Evolutionary conservation across 1,140 invertebrate genomes (phyloP).

Genomic region (Drosophila santomea): DNA sequence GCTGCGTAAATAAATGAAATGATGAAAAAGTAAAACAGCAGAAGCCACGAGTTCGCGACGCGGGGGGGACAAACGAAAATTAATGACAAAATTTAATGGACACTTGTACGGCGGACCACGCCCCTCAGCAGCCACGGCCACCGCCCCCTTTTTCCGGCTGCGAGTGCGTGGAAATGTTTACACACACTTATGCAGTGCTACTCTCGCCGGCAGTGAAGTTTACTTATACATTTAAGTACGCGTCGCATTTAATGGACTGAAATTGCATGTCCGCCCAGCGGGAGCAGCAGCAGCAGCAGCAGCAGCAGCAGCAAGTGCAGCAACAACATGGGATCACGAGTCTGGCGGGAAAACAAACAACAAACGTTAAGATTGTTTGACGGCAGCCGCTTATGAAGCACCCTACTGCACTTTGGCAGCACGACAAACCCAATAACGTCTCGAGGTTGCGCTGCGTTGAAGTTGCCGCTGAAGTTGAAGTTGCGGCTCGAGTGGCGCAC

Average conservation of each 20-base stretch:
- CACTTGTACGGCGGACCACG: conserved; percentile 56
- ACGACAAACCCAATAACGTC: conserved; percentile 51
- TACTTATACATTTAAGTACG: conserved; percentile 62
- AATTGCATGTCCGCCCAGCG: conserved; percentile 46
- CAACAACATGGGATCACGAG: background rate
- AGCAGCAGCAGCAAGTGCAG: background rate
- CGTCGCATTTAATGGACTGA: conserved; percentile 64
- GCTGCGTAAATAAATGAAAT: conserved; percentile 37
- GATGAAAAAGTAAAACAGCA: conserved; percentile 53
- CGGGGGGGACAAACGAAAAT: conserved; percentile 66
- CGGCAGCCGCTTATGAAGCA: conserved; percentile 58
- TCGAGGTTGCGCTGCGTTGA: conserved; percentile 10
- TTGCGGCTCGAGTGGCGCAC: conserved; percentile 37
- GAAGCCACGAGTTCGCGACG: conserved; percentile 22
- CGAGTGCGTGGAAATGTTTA: conserved; percentile 55
- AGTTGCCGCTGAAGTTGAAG: conserved; percentile 6
- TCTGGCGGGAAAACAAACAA: conserved; percentile 48
- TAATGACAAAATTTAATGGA: conserved; percentile 77
- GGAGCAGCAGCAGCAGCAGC: background rate
- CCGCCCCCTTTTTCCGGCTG: background rate
- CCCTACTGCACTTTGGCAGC: conserved; percentile 42
- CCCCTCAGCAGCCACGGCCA: conserved; percentile 6
- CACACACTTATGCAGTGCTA: conserved; percentile 65
- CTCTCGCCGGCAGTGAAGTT: conserved; percentile 49
- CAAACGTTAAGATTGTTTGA: conserved; percentile 61